These are phyloP conservation scores for Suricata suricatta DNA, from an alignment of 2,113 vertebrate species.

Conservation along the genomic window DNA sequence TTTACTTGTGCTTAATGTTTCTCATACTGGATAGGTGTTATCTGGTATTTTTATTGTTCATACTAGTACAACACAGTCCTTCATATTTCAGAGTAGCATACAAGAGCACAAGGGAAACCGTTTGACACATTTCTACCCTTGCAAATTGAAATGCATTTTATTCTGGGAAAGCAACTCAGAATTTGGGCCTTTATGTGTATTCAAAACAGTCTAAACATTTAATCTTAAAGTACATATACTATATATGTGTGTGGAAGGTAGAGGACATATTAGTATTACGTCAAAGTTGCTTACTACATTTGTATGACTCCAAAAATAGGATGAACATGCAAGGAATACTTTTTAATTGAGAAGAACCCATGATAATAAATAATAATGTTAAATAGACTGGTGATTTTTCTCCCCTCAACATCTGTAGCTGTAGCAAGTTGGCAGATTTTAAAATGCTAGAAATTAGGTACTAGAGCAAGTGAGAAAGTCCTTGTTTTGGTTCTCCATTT, in stretches of 20 bases:
- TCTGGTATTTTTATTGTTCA: not conserved
- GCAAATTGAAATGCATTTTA: not conserved
- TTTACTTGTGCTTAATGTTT: not conserved
- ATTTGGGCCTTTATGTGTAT: not conserved
- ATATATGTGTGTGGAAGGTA: not conserved
- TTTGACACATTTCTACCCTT: not conserved
- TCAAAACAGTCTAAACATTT: conserved; percentile 1
- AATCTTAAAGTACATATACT: not conserved
- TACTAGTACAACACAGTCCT: not conserved
- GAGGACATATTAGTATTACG: not conserved
- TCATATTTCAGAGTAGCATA: not conserved
- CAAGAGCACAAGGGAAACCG: not conserved
- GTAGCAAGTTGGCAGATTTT: not conserved
- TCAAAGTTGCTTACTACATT: not conserved
- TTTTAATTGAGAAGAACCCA: not conserved
- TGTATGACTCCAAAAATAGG: not conserved
- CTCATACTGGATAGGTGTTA: not conserved
- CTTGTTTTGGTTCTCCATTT: not conserved
- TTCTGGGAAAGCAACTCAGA: not conserved
- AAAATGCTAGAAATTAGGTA: not conserved
- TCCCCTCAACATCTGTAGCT: not conserved
- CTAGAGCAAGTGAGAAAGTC: not conserved
- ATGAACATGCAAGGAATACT: not conserved
- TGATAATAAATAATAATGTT: not conserved
- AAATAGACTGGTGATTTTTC: not conserved